phyloP scores from a whole-genome alignment of 2,113 vertebrate species.

The Sardina pilchardus region DNA sequence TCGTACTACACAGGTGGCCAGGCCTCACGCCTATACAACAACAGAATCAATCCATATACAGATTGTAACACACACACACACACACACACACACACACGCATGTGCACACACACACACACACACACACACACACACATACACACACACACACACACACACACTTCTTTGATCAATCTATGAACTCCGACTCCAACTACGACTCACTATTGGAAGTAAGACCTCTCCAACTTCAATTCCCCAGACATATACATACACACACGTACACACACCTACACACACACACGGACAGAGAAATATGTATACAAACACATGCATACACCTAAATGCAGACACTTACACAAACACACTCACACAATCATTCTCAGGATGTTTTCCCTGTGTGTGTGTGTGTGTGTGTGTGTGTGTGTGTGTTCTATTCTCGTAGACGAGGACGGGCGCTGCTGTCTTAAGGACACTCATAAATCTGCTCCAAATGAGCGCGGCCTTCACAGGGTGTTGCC shows the following conservation, averaged over 20 bases:
- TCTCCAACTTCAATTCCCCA: too few species aligned
- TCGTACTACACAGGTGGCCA: too few species aligned
- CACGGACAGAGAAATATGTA: slow-evolving; percentile 12
- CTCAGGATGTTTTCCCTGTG: slow-evolving; percentile 14
- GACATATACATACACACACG: background rate
- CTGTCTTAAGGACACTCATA: slow-evolving; percentile 1
- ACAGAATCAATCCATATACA: too few species aligned
- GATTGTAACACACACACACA: too few species aligned
- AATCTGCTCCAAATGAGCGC: slow-evolving; percentile 16
- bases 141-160: too few species aligned
- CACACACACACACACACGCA: too few species aligned
- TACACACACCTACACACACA: background rate
- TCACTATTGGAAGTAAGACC: too few species aligned
- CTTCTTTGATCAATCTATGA: too few species aligned
- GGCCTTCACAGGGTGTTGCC: background rate
- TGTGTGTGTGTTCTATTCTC: background rate
- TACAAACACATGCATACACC: background rate
- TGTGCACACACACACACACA: too few species aligned
- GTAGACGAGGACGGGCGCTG: background rate
- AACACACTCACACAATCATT: slow-evolving; percentile 15
- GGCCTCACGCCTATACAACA: too few species aligned
- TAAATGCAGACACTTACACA: background rate
- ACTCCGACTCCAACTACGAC: too few species aligned
- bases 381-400: background rate
- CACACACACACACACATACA: too few species aligned